Base-by-base conservation (phyloP, 2,888 invertebrate genomes). In the Cylloceria caligata region DNA sequence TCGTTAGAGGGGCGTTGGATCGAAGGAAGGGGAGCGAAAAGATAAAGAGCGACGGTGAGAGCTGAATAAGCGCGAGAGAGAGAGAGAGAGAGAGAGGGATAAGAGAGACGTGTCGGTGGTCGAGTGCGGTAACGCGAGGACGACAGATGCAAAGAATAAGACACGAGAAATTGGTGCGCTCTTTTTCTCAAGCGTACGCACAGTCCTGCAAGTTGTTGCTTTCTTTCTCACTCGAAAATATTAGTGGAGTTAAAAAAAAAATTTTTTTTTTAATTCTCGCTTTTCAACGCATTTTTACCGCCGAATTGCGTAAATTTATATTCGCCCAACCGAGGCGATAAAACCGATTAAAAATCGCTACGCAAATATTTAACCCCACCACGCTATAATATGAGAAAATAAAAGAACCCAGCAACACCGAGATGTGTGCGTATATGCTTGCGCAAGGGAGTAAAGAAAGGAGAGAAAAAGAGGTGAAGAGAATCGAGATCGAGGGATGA, bases 1-100 rank as follows among this genome's bases (percentile, higher is more conserved):
- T 71, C 69, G 69, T 71, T 27, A n/a, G 42, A 57, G 57, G 57
- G 69, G 57, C 69, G 69, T 75, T 64, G 68, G 11, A 80, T 74
- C 60, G 64, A 57, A 45, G 52, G 21, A 36, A 47, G 57, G 47
- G 39, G 57, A 71, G 19, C 34, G n/a, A 62, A 39, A 24, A 19
- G 27, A 65, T 21, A 55, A 39, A 52, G 39, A 36, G 36, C 21
- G 49, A 67, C 39, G 36, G 65, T 16, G 78, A 57, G 47, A 60
- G 27, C 57, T 24, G 57, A 57, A 16, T 39, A 52, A 30, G 42
- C 24, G 11, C 36, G 11, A 71, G 42, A 7, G 19, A 57, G 24
- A 71, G 42, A 34, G 47, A 67, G 19, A 65, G 3, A 30, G 30
- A 30, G 16, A 67, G 16, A 13, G 34, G 3, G 57, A 21, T 9